phyloP scores from a whole-genome alignment of 2,113 vertebrate genomes.

The Gymnocephalus cernua region DNA sequence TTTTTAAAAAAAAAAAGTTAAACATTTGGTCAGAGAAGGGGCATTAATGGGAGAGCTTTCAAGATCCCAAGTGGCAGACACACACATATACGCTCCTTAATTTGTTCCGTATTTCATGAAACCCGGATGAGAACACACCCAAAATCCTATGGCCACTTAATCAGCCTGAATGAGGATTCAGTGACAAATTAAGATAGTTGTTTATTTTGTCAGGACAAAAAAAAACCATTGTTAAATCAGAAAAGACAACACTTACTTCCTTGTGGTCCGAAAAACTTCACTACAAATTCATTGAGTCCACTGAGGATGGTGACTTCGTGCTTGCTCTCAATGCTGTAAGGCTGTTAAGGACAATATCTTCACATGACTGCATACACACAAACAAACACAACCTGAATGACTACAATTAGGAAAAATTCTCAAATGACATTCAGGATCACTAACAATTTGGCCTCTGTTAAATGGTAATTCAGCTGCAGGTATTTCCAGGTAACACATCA shows the following conservation, averaged over 20 bases:
- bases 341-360: slow-evolving; percentile 80
- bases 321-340: slow-evolving; percentile 97
- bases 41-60: not conserved
- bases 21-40: not conserved
- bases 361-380: slow-evolving; percentile 7
- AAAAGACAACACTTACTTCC: slow-evolving; percentile 92
- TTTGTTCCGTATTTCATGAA: not conserved
- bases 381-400: not conserved
- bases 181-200: not conserved
- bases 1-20: not conserved
- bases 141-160: not conserved
- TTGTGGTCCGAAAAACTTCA: slow-evolving; percentile 99
- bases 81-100: not conserved
- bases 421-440: not conserved
- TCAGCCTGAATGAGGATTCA: not conserved
- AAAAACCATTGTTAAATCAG: not conserved
- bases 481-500: slow-evolving; percentile 9
- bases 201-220: not conserved
- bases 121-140: not conserved
- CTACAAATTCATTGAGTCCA: slow-evolving; percentile 99
- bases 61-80: not conserved
- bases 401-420: not conserved
- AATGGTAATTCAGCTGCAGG: slow-evolving; percentile 2
- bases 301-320: slow-evolving; percentile 99
- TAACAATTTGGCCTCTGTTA: not conserved